These are phyloP conservation scores for Lucilia sericata DNA, from an alignment of 1,140 invertebrate genomes.

Conservation along the genomic window DNA sequence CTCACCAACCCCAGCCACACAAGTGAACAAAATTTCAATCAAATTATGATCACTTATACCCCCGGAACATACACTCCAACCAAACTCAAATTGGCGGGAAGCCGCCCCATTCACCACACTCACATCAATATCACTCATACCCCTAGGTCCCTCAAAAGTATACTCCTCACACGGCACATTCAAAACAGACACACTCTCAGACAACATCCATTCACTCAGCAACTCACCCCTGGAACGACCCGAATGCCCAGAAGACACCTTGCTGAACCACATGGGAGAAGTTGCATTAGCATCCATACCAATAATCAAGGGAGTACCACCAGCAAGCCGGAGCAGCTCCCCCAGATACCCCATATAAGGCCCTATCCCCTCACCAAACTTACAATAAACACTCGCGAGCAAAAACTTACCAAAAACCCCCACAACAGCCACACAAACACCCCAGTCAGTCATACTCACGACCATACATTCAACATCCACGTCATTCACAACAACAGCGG, in stretches of 20 bases:
- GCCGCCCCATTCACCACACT: slow-evolving; percentile 45
- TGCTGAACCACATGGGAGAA: slow-evolving; percentile 44
- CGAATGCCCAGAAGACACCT: not conserved
- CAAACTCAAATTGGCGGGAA: slow-evolving; percentile 15
- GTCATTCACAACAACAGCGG: slow-evolving; percentile 37
- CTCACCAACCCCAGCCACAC: not conserved
- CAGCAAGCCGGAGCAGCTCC: slow-evolving; percentile 30
- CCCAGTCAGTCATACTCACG: not conserved
- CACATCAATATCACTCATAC: slow-evolving; percentile 34
- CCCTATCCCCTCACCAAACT: slow-evolving; percentile 41
- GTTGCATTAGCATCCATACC: slow-evolving; percentile 44
- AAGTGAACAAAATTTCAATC: not conserved
- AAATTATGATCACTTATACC: slow-evolving; percentile 38
- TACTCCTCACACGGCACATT: slow-evolving; percentile 45
- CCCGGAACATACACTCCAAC: slow-evolving; percentile 30
- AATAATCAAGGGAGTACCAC: slow-evolving; percentile 36
- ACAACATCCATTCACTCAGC: slow-evolving; percentile 25
- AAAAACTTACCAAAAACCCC: slow-evolving; percentile 9
- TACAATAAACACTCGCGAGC: slow-evolving; percentile 45
- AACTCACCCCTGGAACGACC: not conserved
- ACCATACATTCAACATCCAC: not conserved
- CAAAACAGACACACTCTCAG: not conserved
- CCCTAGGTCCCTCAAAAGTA: slow-evolving; percentile 39
- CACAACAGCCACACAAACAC: slow-evolving; percentile 19
- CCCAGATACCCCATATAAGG: slow-evolving; percentile 43